These are phyloP conservation scores for Sclerurus mexicanus DNA, from an alignment of 2,113 vertebrate genomes.

Conservation along the genomic window DNA sequence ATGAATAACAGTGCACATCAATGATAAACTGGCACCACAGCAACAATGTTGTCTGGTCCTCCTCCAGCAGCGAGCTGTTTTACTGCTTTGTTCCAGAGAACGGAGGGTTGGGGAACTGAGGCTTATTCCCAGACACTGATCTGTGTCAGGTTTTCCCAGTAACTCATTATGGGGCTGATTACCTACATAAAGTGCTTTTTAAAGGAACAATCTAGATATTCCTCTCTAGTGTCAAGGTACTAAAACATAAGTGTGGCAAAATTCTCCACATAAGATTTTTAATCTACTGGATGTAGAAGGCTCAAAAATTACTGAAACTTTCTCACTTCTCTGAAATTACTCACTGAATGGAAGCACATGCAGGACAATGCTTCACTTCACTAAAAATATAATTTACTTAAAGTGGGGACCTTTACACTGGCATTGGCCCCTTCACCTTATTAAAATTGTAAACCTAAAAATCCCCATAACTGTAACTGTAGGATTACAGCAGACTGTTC, in stretches of 20 bases:
- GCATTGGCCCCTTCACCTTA: neutral
- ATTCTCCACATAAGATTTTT: neutral
- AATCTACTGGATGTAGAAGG: neutral
- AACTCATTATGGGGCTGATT: accelerated
- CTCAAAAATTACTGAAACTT: conserved; percentile 11
- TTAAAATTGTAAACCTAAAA: neutral
- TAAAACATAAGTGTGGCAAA: neutral
- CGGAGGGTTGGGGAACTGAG: neutral
- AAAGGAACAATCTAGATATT: neutral
- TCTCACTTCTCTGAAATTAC: neutral
- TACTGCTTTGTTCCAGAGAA: neutral
- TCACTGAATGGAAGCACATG: neutral
- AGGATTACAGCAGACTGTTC: neutral
- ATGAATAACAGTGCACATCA: neutral
- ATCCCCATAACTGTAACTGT: neutral
- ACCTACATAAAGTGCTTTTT: accelerated
- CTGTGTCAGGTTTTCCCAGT: neutral
- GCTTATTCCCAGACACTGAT: neutral
- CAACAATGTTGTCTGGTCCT: neutral
- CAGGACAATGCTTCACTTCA: neutral
- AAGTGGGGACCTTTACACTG: neutral
- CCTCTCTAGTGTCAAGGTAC: neutral
- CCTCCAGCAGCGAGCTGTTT: neutral
- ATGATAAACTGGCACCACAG: neutral
- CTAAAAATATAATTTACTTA: neutral